phyloP scores from a whole-genome alignment of 2,888 invertebrate species.

The Agrotis clavis region DNA sequence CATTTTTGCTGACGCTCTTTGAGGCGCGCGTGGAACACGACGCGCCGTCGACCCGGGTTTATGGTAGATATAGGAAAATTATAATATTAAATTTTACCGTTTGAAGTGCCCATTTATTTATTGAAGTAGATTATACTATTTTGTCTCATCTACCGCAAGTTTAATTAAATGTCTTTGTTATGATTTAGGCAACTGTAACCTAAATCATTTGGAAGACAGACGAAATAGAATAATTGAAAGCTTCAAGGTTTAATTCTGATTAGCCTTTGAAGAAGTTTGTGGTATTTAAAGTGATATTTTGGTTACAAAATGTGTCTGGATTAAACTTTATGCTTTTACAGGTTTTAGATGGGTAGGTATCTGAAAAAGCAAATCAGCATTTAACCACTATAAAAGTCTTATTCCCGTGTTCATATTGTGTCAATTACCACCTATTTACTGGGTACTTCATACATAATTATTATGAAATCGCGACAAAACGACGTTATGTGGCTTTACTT shows the following conservation, averaged over 20 bases:
- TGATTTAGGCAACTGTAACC: neutral
- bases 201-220: too few relatives aligned
- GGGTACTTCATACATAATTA: too few relatives aligned
- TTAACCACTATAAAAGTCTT: conserved; percentile 1
- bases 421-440: neutral
- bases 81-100: too few relatives aligned
- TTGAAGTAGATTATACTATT: too few relatives aligned
- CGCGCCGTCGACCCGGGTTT: too few relatives aligned
- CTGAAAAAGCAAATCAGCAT: conserved; percentile 1
- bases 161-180: neutral
- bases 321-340: neutral
- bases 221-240: neutral
- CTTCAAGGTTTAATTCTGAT: neutral
- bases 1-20: too few relatives aligned
- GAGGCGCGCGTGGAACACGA: too few relatives aligned
- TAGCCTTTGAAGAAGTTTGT: neutral
- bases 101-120: too few relatives aligned
- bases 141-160: too few relatives aligned
- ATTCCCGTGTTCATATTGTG: neutral
- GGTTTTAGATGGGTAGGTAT: neutral
- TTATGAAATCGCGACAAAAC: too few relatives aligned
- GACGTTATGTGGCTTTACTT: too few relatives aligned
- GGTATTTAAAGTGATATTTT: neutral
- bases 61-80: too few relatives aligned
- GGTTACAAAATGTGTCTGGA: neutral